Evolutionary conservation across 1,140 invertebrate species (phyloP), one percentile per base, ranked within the genome.

Genomic region (Prorops nasuta): DNA sequence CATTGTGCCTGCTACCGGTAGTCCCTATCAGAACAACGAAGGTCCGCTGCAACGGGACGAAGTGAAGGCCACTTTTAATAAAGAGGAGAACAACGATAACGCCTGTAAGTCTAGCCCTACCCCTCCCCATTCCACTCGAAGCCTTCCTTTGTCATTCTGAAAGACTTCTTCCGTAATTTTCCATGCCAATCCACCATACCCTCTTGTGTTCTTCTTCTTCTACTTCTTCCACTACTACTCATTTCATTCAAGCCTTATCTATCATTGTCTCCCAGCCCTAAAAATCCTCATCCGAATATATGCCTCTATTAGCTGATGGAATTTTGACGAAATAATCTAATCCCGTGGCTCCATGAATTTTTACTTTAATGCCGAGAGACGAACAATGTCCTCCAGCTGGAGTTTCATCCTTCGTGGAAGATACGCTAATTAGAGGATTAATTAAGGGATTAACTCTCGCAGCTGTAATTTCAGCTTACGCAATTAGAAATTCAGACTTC

Each of bases 11-110:
- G 68, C 67, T 17, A 74, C 72, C 36, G 71, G 65, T 52, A 72
- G 67, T 56, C 69, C 72, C 48, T 74, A 74, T 63, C 72, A 71
- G 58, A 72, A 67, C 57, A 79, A 75, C 54, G 84, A 85, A 63
- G 83, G 84, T 78, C 83, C 84, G 49, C 69, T 86, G 56, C 85
- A 87, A 66, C 77, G 84, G 48, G 84, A 87, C 73, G 84, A 86
- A 72, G 84, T 86, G 32, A 83, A 85, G 70, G 78, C 80, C 50
- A 80, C 80, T 52, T 78, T 80, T 51, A 81, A 77, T 59, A 83
- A 79, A 74, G 76, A 76, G 34, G 78, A 80, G 44, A 63, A 58
- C 44, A 69, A 63, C 51, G 63, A 70, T 44, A 71, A 66, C 54
- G 58, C 65, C 41, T 71, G 74, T 76, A 65, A 76, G 73, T 75